Base-by-base conservation (phyloP, 2,888 invertebrate genomes). In the Pachymerium ferrugineum region DNA sequence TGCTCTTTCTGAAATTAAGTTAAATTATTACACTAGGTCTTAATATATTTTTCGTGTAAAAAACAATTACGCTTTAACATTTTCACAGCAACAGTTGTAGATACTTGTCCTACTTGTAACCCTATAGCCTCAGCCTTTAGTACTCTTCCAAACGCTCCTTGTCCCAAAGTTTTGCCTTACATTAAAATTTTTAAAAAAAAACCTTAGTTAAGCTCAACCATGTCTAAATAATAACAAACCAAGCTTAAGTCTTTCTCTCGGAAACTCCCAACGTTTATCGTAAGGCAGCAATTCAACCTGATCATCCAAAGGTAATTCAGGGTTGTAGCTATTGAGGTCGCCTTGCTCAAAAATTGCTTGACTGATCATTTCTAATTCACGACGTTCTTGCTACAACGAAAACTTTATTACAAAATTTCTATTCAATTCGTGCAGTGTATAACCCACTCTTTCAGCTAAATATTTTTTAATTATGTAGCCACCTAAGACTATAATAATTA, bases 111-210 rank as follows among this genome's bases (percentile, higher is more conserved):
- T 93, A 96, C 85, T 97, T 97, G 0, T 68, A 97, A 91, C 1
- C 93, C 93, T 73, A 89, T 86, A 0, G 95, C 96, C 79, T 88
- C 87, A 0, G 90, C 90, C 85, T 94, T 95, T 81, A 94, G 88
- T 0, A 97, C 97, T 1, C 95, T 90, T 22, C 97, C 97, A 81
- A 97, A 97, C 6, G 96, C 97, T 30, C 97, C 97, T 28, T 93
- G 91, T 4, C 97, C 97, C 47, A 97, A 84, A 81, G 93, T 91
- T 81, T 90, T 92, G 3, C 93, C 94, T 92, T 8, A 35, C 35
- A 14, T 14, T 14, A 35, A 35, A 10, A 35, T 35, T 35, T 35
- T 35, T 8, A 54, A 54, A 54, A 12, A n/a, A 14, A 54, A 12
- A 54, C 8, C 8, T n/a, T 16, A n/a, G n/a, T 6, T n/a, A 54